Conservation (phyloP, 1,140 invertebrate species). For the Phymastichus coffea region DNA sequence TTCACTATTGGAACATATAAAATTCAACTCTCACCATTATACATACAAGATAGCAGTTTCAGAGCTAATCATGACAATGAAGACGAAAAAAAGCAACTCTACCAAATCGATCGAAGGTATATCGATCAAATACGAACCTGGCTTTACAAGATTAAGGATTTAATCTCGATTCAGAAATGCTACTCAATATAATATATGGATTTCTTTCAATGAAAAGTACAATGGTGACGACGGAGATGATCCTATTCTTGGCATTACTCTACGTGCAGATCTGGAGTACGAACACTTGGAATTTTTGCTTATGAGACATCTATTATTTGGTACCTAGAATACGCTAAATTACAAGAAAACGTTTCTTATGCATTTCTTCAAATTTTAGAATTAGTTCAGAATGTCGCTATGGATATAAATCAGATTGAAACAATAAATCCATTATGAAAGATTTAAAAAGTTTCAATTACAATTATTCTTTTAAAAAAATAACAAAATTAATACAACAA, state of each 20-base stretch:
- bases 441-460: no score
- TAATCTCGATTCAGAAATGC: slow-evolving; percentile 3
- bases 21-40: neutral
- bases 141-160: neutral
- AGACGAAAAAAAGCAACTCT: no score
- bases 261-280: neutral
- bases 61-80: no score
- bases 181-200: neutral
- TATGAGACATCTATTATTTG: neutral
- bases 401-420: no score
- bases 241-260: slow-evolving; percentile 2
- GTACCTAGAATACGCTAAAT: neutral
- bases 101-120: no score
- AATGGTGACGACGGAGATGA: neutral
- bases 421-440: no score
- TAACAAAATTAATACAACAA: no score
- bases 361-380: no score
- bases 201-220: neutral
- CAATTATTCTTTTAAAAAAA: no score
- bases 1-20: slow-evolving; percentile 14
- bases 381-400: no score
- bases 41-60: slow-evolving; percentile 15
- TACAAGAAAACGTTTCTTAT: slow-evolving; percentile 5
- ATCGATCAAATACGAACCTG: no score
- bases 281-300: slow-evolving; percentile 1